Percentiles rank a stretch among this genome's conserved stretches.
Evolutionary conservation across 2,888 invertebrate genomes (phyloP).

Genomic region (Synergus umbraculus): DNA sequence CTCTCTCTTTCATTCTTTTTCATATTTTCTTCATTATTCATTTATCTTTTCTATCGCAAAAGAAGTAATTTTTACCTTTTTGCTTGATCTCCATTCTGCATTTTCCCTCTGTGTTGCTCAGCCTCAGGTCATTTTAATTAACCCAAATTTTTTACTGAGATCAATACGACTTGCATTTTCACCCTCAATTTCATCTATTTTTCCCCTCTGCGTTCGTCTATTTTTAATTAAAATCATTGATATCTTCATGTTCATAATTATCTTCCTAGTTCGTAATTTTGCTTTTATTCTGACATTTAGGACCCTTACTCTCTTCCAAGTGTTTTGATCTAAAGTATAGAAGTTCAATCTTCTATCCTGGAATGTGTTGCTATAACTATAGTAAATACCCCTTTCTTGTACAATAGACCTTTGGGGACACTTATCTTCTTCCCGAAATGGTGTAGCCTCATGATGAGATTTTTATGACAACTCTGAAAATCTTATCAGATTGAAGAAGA

Average conservation of each 20-base stretch:
- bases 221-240: not conserved
- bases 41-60: too few species aligned
- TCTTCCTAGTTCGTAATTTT: not conserved
- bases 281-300: not conserved
- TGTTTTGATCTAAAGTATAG: not conserved
- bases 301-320: not conserved
- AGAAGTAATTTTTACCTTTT: too few species aligned
- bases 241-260: not conserved
- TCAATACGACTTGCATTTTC: too few species aligned
- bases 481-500: not conserved
- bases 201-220: not conserved
- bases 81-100: too few species aligned
- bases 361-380: not conserved
- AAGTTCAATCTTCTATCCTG: not conserved
- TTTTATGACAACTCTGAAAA: constrained; percentile 7
- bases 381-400: not conserved
- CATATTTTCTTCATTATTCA: too few species aligned
- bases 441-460: not conserved
- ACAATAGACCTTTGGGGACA: not conserved
- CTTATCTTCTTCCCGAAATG: not conserved
- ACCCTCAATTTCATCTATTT: not conserved
- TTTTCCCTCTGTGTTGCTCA: too few species aligned
- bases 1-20: too few species aligned
- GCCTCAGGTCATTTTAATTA: too few species aligned
- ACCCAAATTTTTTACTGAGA: too few species aligned